Conservation (phyloP, 2,888 invertebrate genomes). For the Nemurella pictetii region DNA sequence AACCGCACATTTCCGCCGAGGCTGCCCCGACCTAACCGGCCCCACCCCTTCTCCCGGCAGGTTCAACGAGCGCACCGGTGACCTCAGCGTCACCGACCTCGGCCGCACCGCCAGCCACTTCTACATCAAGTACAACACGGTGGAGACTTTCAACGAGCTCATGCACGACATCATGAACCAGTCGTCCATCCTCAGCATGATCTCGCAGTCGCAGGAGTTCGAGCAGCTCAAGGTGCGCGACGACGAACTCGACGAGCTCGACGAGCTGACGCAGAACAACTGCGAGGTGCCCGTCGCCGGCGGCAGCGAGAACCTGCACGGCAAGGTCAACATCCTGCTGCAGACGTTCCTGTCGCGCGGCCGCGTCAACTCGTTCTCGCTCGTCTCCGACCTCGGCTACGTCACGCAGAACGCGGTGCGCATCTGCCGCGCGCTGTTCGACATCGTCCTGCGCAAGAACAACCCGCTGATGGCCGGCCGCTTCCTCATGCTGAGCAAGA, state of each 20-base stretch:
- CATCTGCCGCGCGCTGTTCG: slow-evolving; percentile 90
- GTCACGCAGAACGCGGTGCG: slow-evolving; percentile 91
- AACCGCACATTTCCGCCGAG: too few relatives aligned
- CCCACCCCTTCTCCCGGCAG: too few relatives aligned
- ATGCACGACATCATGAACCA: slow-evolving; percentile 82
- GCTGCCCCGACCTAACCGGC: too few relatives aligned
- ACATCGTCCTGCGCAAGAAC: slow-evolving; percentile 86
- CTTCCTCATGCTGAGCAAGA: slow-evolving; percentile 85
- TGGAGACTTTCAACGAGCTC: slow-evolving; percentile 87
- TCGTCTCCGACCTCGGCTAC: slow-evolving; percentile 87
- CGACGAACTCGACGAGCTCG: slow-evolving; percentile 91
- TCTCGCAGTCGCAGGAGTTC: slow-evolving; percentile 93
- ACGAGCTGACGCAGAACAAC: slow-evolving; percentile 69
- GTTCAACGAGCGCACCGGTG: slow-evolving; percentile 75
- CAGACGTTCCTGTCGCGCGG: slow-evolving; percentile 87
- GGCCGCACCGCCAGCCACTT: slow-evolving; percentile 97
- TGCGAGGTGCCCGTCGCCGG: slow-evolving; percentile 80
- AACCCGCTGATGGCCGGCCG: slow-evolving; percentile 87
- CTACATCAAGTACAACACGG: slow-evolving; percentile 95
- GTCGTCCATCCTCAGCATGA: slow-evolving; percentile 83
- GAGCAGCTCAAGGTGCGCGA: slow-evolving; percentile 94
- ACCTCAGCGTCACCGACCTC: slow-evolving; percentile 71
- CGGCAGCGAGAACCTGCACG: slow-evolving; percentile 86
- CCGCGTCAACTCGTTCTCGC: slow-evolving; percentile 77
- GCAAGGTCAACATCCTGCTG: slow-evolving; percentile 93